Evolutionary conservation across 2,113 vertebrate species (phyloP), one percentile per base, ranked within the genome.

Genomic region (Hyperoodon ampullatus): DNA sequence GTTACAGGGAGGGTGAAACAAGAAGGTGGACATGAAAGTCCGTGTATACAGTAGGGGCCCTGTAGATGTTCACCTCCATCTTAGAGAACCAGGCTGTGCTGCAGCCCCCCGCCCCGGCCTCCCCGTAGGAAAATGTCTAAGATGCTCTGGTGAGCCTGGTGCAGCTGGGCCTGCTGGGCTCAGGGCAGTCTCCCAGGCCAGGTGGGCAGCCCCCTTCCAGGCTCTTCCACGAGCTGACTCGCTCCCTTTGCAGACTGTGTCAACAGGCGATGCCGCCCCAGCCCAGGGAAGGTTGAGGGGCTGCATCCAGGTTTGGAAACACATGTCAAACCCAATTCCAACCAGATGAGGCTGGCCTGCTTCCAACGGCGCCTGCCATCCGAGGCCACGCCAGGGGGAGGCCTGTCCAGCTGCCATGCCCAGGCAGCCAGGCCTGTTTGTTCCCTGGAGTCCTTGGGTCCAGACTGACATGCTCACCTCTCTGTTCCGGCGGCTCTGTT

Each of bases 311-410:
- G 87, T 96, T 82, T 96, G 87, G 94, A 97, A 95, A 97, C 66
- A 39, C 0, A 3, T 77, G 92, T 94, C 95, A 75, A 82, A 74
- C 53, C 86, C 89, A 65, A 61, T 94, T 93, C 95, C 94, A 83
- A 88, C 65, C 92, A 92, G 92, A 96, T 58, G 97, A 93, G 42
- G 58, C 85, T 90, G 97, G 95, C 88, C 92, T 3, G n/a, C 77
- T 80, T 61, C 96, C 95, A 70, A 42, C 0, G 21, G 88, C 8
- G 11, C 87, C 94, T 95, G 95, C 78, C 93, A 87, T 65, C 60
- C 6, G 5, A 8, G 61, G 50, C 42, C 58, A 19, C n/a, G 86
- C 93, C 77, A 63, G 68, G 21, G 16, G 44, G 50, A 81, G 68
- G 24, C 65, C 60, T 18, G 75, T 66, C 89, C 63, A n/a, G 18